Conservation (phyloP, 2,113 vertebrate genomes). For the Accipiter cooperii region DNA sequence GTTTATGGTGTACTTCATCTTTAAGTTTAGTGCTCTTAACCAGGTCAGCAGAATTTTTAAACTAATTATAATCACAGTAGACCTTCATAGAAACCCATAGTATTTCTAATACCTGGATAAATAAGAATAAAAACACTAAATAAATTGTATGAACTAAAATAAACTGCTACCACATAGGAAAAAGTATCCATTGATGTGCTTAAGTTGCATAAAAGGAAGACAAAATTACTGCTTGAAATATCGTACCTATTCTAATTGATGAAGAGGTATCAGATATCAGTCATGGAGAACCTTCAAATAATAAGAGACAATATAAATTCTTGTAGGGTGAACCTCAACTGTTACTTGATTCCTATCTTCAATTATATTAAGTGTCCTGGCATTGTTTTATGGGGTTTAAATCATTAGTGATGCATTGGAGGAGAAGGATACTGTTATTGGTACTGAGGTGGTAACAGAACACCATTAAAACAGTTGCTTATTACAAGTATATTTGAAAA, state of each 20-base stretch:
- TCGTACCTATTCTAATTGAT: neutral
- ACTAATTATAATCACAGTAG: neutral
- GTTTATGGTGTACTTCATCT: neutral
- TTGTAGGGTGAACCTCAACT: constrained; percentile 3
- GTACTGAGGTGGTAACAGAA: constrained; percentile 9
- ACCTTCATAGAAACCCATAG: neutral
- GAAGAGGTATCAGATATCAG: constrained; percentile 9
- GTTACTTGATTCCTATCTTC: constrained; percentile 57
- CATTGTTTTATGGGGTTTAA: constrained; percentile 48
- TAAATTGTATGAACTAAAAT: neutral
- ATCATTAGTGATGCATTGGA: constrained; percentile 45
- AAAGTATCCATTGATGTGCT: neutral
- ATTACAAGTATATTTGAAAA: neutral
- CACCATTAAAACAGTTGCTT: neutral
- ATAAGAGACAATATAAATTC: constrained; percentile 48
- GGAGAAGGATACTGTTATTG: constrained; percentile 1
- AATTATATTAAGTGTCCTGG: constrained; percentile 60
- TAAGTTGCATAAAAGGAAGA: neutral
- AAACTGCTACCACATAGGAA: neutral
- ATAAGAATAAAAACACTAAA: neutral
- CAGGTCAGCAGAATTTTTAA: neutral
- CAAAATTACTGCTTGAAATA: constrained; percentile 34
- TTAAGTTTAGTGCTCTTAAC: neutral
- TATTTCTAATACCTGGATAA: neutral
- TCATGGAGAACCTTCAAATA: constrained; percentile 20